Evolutionary conservation across 2,888 invertebrate species (phyloP).

Genomic region (Helleia helle): DNA sequence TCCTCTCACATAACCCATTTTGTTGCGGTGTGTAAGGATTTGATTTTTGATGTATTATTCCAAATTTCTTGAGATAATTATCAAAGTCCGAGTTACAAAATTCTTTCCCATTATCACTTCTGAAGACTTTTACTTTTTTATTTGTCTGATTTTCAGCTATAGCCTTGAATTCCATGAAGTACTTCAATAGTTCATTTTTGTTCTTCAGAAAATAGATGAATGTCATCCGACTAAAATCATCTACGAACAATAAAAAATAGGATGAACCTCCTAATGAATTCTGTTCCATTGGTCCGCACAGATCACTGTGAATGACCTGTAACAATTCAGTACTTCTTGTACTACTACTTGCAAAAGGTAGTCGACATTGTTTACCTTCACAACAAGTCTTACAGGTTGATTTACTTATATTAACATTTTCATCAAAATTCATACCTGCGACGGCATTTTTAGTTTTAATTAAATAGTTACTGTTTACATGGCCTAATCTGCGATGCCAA

Average conservation of each 20-base stretch:
- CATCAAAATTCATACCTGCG: slow-evolving; percentile 19
- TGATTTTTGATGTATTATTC: slow-evolving; percentile 8
- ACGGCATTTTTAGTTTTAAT: slow-evolving; percentile 24
- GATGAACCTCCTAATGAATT: slow-evolving; percentile 3
- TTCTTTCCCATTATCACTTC: slow-evolving; percentile 6
- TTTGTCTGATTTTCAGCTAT: slow-evolving; percentile 10
- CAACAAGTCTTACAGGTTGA: slow-evolving; percentile 10
- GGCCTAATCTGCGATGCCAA: slow-evolving; percentile 24
- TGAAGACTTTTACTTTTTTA: slow-evolving; percentile 6
- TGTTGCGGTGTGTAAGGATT: neutral
- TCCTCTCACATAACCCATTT: neutral
- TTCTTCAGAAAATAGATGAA: slow-evolving; percentile 7
- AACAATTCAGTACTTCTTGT: slow-evolving; percentile 4
- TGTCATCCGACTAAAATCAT: slow-evolving; percentile 4
- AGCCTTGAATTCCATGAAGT: slow-evolving; percentile 5
- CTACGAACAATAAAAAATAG: slow-evolving; percentile 5
- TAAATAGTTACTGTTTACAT: slow-evolving; percentile 23
- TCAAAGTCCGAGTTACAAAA: slow-evolving; percentile 1
- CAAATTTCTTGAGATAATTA: slow-evolving; percentile 1
- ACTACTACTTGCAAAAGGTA: slow-evolving; percentile 7
- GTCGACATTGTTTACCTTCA: slow-evolving; percentile 7
- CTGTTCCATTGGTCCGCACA: slow-evolving; percentile 7
- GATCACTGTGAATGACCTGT: slow-evolving; percentile 4
- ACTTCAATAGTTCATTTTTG: slow-evolving; percentile 5
- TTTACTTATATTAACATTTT: slow-evolving; percentile 19